These are phyloP conservation scores for Osmerus eperlanus DNA, from an alignment of 2,113 vertebrate genomes.

Conservation along the genomic window DNA sequence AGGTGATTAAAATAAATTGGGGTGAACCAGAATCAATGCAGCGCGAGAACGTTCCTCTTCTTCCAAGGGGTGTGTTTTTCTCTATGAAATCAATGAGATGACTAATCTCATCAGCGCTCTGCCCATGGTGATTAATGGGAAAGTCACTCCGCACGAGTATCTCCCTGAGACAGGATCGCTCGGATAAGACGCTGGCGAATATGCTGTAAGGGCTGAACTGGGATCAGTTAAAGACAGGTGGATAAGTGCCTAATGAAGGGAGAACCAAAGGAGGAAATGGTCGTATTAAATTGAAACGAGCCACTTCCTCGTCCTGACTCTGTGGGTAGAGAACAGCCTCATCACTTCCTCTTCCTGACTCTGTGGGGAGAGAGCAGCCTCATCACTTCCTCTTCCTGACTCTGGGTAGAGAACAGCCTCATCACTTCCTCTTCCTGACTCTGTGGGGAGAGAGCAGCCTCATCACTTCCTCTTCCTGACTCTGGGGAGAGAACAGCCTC, in stretches of 20 bases:
- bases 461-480: too few relatives aligned
- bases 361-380: too few relatives aligned
- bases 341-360: too few relatives aligned
- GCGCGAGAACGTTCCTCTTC: conserved; percentile 56
- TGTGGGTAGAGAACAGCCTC: too few relatives aligned
- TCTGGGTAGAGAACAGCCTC: too few relatives aligned
- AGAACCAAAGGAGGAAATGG: conserved; percentile 39
- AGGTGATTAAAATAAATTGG: conserved; percentile 72
- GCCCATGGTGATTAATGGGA: conserved; percentile 69
- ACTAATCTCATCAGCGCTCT: conserved; percentile 73
- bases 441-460: too few relatives aligned
- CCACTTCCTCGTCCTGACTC: too few relatives aligned
- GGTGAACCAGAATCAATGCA: conserved; percentile 71
- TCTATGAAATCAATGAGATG: conserved; percentile 73
- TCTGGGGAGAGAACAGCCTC: too few relatives aligned
- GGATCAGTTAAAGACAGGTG: conserved; percentile 48
- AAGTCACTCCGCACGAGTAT: conserved; percentile 62
- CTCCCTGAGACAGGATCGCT: conserved; percentile 45
- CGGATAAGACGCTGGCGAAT: conserved; percentile 34
- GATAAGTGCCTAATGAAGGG: conserved; percentile 43
- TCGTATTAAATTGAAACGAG: conserved; percentile 8
- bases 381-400: too few relatives aligned
- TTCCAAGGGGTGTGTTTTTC: conserved; percentile 55
- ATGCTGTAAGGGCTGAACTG: conserved; percentile 32
- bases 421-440: too few relatives aligned